Percentiles rank a stretch among this genome's conserved stretches.
Evolutionary conservation across 2,888 invertebrate species (phyloP).

Genomic region (Ommatoiulus sabulosus): DNA sequence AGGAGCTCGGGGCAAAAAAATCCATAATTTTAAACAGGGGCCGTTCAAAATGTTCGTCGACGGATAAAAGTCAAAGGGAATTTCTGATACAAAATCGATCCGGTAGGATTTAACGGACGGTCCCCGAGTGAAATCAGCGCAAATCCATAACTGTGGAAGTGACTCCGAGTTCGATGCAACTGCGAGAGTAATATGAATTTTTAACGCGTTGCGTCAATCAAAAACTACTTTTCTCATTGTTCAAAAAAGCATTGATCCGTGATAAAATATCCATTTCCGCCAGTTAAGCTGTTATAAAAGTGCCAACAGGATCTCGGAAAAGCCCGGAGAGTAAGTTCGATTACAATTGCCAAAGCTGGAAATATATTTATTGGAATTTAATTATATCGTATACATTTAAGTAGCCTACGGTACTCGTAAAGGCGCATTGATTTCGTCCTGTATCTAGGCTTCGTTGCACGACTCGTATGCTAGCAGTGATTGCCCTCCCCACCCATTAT

Average conservation of each 20-base stretch:
- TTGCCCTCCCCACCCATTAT: background rate
- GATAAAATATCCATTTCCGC: conserved; percentile 28
- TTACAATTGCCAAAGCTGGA: no score
- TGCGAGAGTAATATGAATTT: conserved; percentile 7
- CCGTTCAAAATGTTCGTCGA: background rate
- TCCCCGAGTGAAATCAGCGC: background rate
- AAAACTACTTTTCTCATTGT: background rate
- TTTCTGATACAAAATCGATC: background rate
- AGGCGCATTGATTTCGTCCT: no score
- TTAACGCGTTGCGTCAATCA: conserved; percentile 19
- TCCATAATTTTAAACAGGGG: background rate
- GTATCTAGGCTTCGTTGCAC: no score
- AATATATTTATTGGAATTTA: no score
- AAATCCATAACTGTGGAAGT: background rate
- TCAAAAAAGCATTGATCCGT: background rate
- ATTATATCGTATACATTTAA: no score
- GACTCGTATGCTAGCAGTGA: background rate
- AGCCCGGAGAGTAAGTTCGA: background rate
- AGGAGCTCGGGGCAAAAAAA: background rate
- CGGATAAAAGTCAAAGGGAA: background rate
- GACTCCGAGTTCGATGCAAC: background rate
- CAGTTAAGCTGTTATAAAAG: background rate
- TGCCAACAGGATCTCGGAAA: background rate
- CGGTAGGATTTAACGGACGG: background rate
- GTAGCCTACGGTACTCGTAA: no score